Conservation (phyloP, 2,113 vertebrate genomes). For the Rhinolophus sinicus region DNA sequence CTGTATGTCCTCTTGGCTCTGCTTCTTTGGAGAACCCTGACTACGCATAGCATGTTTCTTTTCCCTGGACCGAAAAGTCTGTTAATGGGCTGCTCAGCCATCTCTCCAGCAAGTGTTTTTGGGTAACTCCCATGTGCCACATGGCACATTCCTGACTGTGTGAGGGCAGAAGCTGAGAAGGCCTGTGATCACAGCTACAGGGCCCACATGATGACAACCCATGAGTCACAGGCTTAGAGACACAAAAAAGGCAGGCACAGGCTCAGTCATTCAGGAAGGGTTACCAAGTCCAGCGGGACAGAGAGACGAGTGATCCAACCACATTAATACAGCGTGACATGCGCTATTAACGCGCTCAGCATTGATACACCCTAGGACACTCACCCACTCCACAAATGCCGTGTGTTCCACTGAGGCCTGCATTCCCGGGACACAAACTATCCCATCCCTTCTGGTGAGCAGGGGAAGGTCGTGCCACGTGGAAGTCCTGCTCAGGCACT, state of each 20-base stretch:
- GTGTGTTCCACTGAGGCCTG: neutral
- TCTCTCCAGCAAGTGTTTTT: neutral
- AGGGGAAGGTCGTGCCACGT: fast-evolving
- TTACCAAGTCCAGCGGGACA: neutral
- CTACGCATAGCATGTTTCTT: neutral
- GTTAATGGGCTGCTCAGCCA: neutral
- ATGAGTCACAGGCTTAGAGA: neutral
- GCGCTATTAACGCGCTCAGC: fast-evolving
- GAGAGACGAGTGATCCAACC: fast-evolving
- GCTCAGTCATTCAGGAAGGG: neutral
- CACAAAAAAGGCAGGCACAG: neutral
- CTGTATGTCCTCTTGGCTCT: neutral
- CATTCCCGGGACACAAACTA: fast-evolving
- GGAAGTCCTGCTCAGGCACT: neutral
- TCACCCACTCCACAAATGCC: fast-evolving
- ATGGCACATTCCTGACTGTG: neutral
- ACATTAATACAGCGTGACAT: fast-evolving
- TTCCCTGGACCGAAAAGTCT: neutral
- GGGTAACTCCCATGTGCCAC: neutral
- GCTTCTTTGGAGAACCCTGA: neutral
- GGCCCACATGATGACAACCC: neutral
- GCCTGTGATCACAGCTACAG: neutral
- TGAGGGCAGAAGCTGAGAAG: neutral
- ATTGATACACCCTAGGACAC: too few relatives aligned
- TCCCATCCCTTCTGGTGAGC: neutral